phyloP scores from a whole-genome alignment of 2,797 vertebrate species.

The Lagocephalus sceleratus region DNA sequence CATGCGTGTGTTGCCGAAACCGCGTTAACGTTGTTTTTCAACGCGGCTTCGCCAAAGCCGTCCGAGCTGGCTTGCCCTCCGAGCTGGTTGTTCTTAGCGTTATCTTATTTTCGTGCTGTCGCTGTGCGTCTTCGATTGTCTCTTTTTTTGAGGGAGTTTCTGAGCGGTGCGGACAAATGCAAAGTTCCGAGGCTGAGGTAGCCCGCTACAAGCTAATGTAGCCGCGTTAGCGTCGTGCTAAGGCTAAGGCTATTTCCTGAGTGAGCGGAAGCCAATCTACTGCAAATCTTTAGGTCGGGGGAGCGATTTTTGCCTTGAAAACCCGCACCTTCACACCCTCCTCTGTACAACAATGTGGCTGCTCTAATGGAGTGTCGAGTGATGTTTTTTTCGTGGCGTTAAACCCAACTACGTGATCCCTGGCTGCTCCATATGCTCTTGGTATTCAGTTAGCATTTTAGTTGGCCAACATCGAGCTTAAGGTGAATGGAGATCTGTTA shows the following conservation, averaged over 20 bases:
- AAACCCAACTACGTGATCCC: conserved; percentile 12
- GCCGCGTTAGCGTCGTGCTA: conserved; percentile 44
- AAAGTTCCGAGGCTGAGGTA: conserved; percentile 46
- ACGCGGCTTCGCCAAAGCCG: not conserved
- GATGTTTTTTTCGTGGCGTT: not conserved
- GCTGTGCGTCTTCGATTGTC: not conserved
- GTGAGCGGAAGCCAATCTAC: not conserved
- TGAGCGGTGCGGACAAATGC: conserved; percentile 20
- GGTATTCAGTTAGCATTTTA: conserved; percentile 20
- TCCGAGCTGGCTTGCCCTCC: not conserved
- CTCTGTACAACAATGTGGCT: not conserved
- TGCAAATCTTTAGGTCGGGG: not conserved
- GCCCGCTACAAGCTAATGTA: conserved; percentile 41
- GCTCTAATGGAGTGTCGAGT: not conserved
- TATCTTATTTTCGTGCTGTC: too few species aligned
- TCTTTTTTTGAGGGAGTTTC: not conserved
- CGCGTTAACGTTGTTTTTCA: not conserved
- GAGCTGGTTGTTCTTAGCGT: not conserved
- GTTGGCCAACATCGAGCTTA: conserved; percentile 8
- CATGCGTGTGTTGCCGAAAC: not conserved
- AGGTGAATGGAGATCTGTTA: not conserved
- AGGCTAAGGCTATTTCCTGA: conserved; percentile 28
- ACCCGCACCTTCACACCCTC: not conserved
- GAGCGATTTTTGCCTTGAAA: not conserved
- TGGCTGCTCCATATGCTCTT: conserved; percentile 18